Evolutionary conservation across 2,888 invertebrate species (phyloP).

Genomic region (Andrena flavipes): DNA sequence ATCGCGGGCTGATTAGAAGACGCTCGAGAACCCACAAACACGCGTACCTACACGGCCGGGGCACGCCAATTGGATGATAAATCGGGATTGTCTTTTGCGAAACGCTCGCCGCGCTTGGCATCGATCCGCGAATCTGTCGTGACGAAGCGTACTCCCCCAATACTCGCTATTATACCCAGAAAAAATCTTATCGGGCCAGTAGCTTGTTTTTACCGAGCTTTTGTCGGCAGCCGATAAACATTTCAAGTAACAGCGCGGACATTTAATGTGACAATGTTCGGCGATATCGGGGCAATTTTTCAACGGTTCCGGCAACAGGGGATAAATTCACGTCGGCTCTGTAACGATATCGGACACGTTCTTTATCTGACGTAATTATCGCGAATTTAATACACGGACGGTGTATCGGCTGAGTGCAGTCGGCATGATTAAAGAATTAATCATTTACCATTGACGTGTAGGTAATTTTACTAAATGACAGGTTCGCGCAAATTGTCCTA

Average conservation of each 20-base stretch:
- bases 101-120: conserved; percentile 33
- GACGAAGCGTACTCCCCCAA: not conserved
- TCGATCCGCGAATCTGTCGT: not conserved
- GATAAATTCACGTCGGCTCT: conserved; percentile 46
- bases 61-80: conserved; percentile 57
- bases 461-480: conserved; percentile 38
- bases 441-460: conserved; percentile 37
- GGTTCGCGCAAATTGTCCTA: conserved; percentile 28
- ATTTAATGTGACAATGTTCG: conserved; percentile 29
- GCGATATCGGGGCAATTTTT: conserved; percentile 50
- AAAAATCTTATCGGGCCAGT: not conserved
- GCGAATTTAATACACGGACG: conserved; percentile 28
- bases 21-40: conserved; percentile 74
- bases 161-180: not conserved
- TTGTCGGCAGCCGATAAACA: conserved; percentile 28
- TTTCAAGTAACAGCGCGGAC: conserved; percentile 24
- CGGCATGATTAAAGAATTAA: conserved; percentile 47
- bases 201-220: conserved; percentile 2
- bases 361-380: conserved; percentile 50
- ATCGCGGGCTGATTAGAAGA: conserved; percentile 71
- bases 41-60: conserved; percentile 65
- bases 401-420: conserved; percentile 41
- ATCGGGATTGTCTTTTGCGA: conserved; percentile 54
- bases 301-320: conserved; percentile 17
- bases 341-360: conserved; percentile 46